Base-by-base conservation (phyloP, 1,140 invertebrate genomes). In the Drosophila aff. region DNA sequence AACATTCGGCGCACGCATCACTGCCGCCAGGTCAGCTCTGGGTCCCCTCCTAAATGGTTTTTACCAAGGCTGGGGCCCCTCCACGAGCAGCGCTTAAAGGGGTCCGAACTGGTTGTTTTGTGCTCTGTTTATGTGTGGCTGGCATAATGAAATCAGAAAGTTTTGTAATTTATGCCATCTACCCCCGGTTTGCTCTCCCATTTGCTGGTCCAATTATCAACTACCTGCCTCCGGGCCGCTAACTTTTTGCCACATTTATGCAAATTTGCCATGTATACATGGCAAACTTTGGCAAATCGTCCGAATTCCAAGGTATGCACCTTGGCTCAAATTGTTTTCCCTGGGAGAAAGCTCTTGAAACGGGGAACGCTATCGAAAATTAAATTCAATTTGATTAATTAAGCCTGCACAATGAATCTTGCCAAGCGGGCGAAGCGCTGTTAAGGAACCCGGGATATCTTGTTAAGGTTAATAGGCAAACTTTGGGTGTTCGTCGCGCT, bases 321-420 rank as follows among this genome's bases (percentile, higher is more conserved):
- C 26, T 26, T 26, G 2, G 36, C 36, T 23, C 15, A 50, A 73
- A 73, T 73, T 73, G 69, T 73, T 73, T 60, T 31, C 10, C 53
- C 11, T 21, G 4, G 44, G 18, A 28, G 21, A 9, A 9, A 18
- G 1, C 49, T 23, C 28, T 43, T 16, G 10, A 15, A 31, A 26
- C 44, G 23, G 31, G 13, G 55, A 66, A 31, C 46, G 43, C 36
- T n/a, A 28, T 58, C 33, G 52, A 59, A 73, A 74, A 52, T 73
- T 73, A 61, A 73, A 90, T 69, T 81, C 62, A 90, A 76, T 89
- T 90, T 85, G 79, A 90, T 90, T 85, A 89, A 89, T 89, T 90
- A 89, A 82, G 78, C 75, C 61, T 33, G 67, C 47, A 69, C 52
- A 89, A 66, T 74, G 87, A 89, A 79, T 90, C 85, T 73, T 66